Evolutionary conservation across 2,888 invertebrate species (phyloP).

Genomic region (Dicyrtomina minuta): DNA sequence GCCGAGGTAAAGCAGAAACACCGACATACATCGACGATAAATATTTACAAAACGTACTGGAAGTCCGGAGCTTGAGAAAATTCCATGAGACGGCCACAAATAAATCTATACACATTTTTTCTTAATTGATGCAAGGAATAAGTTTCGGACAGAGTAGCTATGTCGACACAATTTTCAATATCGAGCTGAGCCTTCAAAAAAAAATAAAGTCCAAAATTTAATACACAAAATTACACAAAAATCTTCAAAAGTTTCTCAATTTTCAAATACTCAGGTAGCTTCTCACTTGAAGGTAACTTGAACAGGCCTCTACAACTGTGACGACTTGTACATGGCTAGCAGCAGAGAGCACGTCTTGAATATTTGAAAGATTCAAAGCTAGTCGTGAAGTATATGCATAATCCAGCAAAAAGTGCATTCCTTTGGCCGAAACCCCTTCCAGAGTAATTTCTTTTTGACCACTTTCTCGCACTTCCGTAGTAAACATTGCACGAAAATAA

Average conservation of each 20-base stretch:
- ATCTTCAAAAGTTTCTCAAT: too few species aligned
- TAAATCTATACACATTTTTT: slow-evolving; percentile 66
- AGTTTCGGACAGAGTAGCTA: slow-evolving; percentile 69
- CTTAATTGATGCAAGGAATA: slow-evolving; percentile 65
- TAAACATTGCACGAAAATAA: slow-evolving; percentile 76
- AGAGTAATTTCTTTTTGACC: slow-evolving; percentile 66
- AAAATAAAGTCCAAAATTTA: too few species aligned
- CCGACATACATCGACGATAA: too few species aligned
- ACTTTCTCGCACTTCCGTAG: slow-evolving; percentile 67
- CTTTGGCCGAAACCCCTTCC: slow-evolving; percentile 68
- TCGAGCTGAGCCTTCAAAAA: slow-evolving; percentile 69
- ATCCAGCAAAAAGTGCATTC: slow-evolving; percentile 66
- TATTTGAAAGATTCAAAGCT: slow-evolving; percentile 64
- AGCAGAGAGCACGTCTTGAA: slow-evolving; percentile 69
- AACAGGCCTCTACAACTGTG: slow-evolving; percentile 68
- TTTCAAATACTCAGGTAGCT: too few species aligned
- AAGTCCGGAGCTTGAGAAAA: slow-evolving; percentile 66
- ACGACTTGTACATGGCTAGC: slow-evolving; percentile 69
- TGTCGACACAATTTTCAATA: slow-evolving; percentile 71
- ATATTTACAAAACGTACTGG: too few species aligned
- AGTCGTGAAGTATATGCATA: slow-evolving; percentile 70
- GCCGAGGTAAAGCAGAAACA: too few species aligned
- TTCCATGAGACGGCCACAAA: slow-evolving; percentile 65
- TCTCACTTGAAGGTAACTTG: slow-evolving; percentile 62
- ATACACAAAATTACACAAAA: slow-evolving; percentile 7